Conservation (phyloP, 1,140 invertebrate species). For the Cyclina sinensis region DNA sequence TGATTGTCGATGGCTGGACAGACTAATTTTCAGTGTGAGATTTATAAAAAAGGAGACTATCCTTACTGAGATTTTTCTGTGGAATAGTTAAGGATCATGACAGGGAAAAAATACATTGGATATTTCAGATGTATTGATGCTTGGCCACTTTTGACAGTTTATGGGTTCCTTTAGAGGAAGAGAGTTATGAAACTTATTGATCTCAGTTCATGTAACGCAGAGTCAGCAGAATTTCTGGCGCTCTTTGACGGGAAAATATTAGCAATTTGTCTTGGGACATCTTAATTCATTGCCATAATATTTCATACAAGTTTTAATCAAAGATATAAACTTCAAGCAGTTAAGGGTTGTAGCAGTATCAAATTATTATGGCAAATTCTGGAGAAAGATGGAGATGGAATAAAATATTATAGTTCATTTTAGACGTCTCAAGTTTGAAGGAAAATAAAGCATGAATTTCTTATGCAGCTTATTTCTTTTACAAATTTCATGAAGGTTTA, state of each 20-base stretch:
- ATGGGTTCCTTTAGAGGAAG: neutral
- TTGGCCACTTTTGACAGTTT: constrained; percentile 49
- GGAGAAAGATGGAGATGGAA: neutral
- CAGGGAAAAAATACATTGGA: constrained; percentile 15
- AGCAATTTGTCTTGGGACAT: constrained; percentile 60
- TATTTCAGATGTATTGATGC: constrained; percentile 38
- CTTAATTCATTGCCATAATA: constrained; percentile 25
- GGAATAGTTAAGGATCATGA: constrained; percentile 31
- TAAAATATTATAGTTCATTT: neutral
- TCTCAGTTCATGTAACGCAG: constrained; percentile 27
- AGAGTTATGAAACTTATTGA: constrained; percentile 53
- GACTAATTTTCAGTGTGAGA: constrained; percentile 4
- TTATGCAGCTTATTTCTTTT: too few species aligned
- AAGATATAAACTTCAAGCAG: constrained; percentile 24
- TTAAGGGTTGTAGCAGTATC: neutral
- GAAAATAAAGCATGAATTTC: too few species aligned
- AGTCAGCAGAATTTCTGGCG: constrained; percentile 45
- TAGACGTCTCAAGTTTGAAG: neutral
- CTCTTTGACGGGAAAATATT: constrained; percentile 58
- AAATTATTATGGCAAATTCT: neutral
- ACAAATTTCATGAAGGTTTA: too few species aligned
- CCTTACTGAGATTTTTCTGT: neutral
- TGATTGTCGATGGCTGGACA: neutral
- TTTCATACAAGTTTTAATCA: constrained; percentile 62
- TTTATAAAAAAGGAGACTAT: neutral